Base-by-base conservation (phyloP, 2,797 vertebrate species). In the Microhierax caerulescens region DNA sequence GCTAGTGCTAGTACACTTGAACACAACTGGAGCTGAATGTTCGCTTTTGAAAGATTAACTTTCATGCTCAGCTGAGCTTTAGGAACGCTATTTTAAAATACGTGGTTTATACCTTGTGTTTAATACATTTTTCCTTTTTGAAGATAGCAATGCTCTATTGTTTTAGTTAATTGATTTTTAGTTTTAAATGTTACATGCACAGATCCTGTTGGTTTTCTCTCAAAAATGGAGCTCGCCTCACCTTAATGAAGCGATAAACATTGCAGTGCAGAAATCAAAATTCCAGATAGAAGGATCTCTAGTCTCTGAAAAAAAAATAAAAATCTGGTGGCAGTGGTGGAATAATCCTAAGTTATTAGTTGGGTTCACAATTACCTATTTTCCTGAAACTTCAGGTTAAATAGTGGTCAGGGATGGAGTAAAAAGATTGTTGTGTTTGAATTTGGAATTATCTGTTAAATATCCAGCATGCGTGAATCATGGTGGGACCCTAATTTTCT, bases 21-120 rank as follows among this genome's bases (percentile, higher is more conserved):
- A 85, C 57, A 90, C 81, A 93, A 96, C 60, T 92, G 69, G 65
- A 95, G 93, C 84, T 75, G 77, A 96, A 82, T 95, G 77, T 89
- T 96, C 92, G 94, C 88, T 95, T 96, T 85, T 97, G 75, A 96
- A 95, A 97, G 86, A 95, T 91, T 92, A 96, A 79, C 87, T 94
- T 96, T 94, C 88, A 85, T 96, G 96, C 90, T 96, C 72, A 94
- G 64, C 34, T 96, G 93, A 97, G 95, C 93, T 92, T 83, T n/a
- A 95, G 93, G 95, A 96, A 92, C 5, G 50, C 20, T 89, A 85
- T 88, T 95, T 95, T 84, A 95, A 94, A 96, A 95, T 90, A 92
- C 5, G 57, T 89, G 69, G 68, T 83, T 70, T 85, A 68, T n/a
- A 53, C 64, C 79, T 51, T 76, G 80, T 83, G 81, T 89, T 45